Base-by-base conservation (phyloP, 1,140 invertebrate species). In the Zaprionus africanus region DNA sequence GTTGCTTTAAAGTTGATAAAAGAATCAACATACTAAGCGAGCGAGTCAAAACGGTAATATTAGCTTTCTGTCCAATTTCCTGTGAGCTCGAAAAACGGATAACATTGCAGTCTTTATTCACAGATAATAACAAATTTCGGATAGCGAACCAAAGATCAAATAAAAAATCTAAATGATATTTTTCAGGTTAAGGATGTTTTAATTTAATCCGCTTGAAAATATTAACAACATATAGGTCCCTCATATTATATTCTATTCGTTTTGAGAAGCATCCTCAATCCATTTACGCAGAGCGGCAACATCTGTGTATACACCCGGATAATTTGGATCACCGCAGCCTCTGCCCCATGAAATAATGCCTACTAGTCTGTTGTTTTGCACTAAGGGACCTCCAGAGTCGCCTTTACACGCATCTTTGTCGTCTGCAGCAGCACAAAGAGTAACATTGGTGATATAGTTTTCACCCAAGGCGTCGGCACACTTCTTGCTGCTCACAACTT, bases 291-390 rank as follows among this genome's bases (percentile, higher is more conserved):
- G 26, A 19, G 11, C 0, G 0, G 71, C 15, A 11, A 82, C 49
- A 61, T 79, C 49, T 9, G 66, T 22, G 11, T 58, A 82, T 0
- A 76, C 15, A 15, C 66, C 68, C 0, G 80, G 70, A 24, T 53
- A 41, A 22, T 41, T 34, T 1, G 63, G 46, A 5, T 49, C 22
- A 2, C 51, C 61, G 15, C 80, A 82, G 0, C 12, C 34, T 2
- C 56, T 7, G 19, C 64, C 19, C 46, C 46, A 76, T 6, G 70
- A 70, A 9, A 70, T 43, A 13, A 79, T 64, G 15, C 76, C 80
- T 2, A 82, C 56, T 1, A 82, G 53, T 7, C 64, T 15, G 5
- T 66, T 62, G 2, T 28, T 6, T 1, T 17, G 5, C 7, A 64
- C 67, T 26, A 70, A 13, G 15, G 68, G 60, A 12, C 67, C 67